A percentile compares a stretch with the other conserved stretches of the same genome.
Evolutionary conservation across 2,888 invertebrate species (phyloP).

Genomic region (Hybos culiciformis): DNA sequence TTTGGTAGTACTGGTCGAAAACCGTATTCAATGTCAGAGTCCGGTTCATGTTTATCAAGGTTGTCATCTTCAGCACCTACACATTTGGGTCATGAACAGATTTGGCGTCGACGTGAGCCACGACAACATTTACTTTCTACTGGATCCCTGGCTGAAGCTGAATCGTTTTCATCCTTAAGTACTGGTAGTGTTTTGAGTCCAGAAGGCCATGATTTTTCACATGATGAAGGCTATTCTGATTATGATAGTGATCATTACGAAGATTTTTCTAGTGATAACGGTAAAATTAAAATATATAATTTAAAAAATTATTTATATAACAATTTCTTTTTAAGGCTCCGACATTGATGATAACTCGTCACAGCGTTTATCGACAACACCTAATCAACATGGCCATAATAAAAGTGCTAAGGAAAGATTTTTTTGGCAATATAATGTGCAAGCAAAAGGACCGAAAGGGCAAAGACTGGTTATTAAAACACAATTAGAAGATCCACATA

Average conservation of each 20-base stretch:
- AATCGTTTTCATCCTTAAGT: constrained; percentile 69
- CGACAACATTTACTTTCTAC: constrained; percentile 74
- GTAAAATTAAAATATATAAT: constrained; percentile 27
- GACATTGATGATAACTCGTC: constrained; percentile 30
- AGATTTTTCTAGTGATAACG: constrained; percentile 71
- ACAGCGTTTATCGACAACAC: constrained; percentile 20
- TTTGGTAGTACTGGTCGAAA: constrained; percentile 24
- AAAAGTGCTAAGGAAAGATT: constrained; percentile 69
- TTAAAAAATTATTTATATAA: neutral
- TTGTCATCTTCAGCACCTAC: constrained; percentile 80
- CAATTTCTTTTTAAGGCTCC: constrained; percentile 18
- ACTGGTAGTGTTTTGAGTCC: constrained; percentile 74
- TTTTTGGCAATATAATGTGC: constrained; percentile 99
- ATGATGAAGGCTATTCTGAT: constrained; percentile 74
- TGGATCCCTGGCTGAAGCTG: constrained; percentile 71
- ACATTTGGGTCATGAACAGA: constrained; percentile 65
- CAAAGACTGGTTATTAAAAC: constrained; percentile 74
- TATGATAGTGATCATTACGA: constrained; percentile 80
- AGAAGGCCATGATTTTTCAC: constrained; percentile 62
- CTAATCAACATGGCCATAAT: constrained; percentile 25
- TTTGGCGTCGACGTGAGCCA: constrained; percentile 79
- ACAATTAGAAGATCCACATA: constrained; percentile 81
- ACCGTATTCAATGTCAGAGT: constrained; percentile 10
- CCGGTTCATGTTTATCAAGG: constrained; percentile 39
- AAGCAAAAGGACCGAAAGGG: constrained; percentile 94